Evolutionary conservation across 30 jellyfish, hydroid and myxozoan genomes (phyloP), one percentile per base, ranked within the genome.

Genomic region (Haliclystus octoradiatus): DNA sequence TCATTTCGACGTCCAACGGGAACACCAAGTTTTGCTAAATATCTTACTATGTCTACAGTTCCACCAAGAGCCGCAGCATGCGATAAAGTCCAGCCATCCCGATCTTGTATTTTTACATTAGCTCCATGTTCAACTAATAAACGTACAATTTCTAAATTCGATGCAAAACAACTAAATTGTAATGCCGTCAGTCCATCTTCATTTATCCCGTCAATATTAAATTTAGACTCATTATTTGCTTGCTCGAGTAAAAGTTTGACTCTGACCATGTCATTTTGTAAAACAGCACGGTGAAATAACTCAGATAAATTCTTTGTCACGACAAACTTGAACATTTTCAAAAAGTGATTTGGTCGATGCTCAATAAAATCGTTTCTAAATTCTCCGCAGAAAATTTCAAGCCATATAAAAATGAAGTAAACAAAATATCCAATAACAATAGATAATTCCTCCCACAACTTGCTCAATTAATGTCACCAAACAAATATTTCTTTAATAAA

Each of bases 11-110:
- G 33, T 1, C 75, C 12, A 32, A 84, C 85, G 34, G 72, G 77
- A 3, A 81, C 50, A 35, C 98, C 95, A 32, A 66, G 46, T 34
- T 77, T 83, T n/a, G 76, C 75, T 49, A 89, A 70, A 63, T 74
- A 89, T 49, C 52, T 34, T 5, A 76, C 95, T 29, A 89, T 63
- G 40, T 75, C 82, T 12, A 65, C 65, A 33, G 72, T 78, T 23
- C 98, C 98, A 7, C 84, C 82, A 88, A 89, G 32, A 22, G 94
- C 93, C 1, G 98, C 83, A 2, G 91, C 98, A 52, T 89, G 98
- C 66, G 80, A 52, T 13, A 89, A 71, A 0, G 98, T 67, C 88
- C 93, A 71, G 22, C 98, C 98, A 52, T 89, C 95, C 26, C 98
- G 52, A 63, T 89, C 98, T 60, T 76, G 91, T 0, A 81, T 82